Conservation (phyloP, 2,888 invertebrate species). For the Caenorhabditis drosophilae region DNA sequence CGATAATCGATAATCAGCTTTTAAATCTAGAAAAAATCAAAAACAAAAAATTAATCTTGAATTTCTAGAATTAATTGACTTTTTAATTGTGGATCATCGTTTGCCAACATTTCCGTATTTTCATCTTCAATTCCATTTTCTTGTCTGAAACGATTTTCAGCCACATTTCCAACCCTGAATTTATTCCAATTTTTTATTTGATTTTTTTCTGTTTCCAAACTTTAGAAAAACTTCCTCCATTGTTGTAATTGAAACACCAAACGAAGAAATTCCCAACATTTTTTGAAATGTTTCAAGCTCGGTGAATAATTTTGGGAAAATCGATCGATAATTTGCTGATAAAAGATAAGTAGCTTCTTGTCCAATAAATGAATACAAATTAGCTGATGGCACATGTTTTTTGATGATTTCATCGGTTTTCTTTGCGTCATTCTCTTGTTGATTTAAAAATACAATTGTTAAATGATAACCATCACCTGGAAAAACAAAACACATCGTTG, state of each 20-base stretch:
- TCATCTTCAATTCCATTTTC: slow-evolving; percentile 34
- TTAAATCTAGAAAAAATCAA: slow-evolving; percentile 26
- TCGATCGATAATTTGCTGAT: slow-evolving; percentile 26
- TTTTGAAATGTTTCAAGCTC: slow-evolving; percentile 76
- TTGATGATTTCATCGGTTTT: slow-evolving; percentile 25
- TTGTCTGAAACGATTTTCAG: slow-evolving; percentile 44
- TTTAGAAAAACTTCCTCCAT: slow-evolving; percentile 88
- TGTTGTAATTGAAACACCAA: slow-evolving; percentile 84
- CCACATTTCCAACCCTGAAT: slow-evolving; percentile 54
- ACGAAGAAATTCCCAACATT: slow-evolving; percentile 78
- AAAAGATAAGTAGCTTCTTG: slow-evolving; percentile 78
- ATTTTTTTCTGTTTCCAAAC: slow-evolving; percentile 70
- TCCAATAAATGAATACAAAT: slow-evolving; percentile 79
- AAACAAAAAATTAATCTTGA: slow-evolving; percentile 3
- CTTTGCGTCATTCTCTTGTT: slow-evolving; percentile 25
- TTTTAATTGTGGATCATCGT: slow-evolving; percentile 39
- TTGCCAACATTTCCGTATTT: slow-evolving; percentile 22
- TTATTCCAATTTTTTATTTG: background rate
- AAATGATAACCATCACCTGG: slow-evolving; percentile 84
- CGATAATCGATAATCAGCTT: slow-evolving; percentile 31
- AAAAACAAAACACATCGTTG: too few relatives aligned
- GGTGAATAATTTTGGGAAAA: slow-evolving; percentile 76
- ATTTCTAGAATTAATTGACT: slow-evolving; percentile 9
- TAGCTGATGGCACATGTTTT: slow-evolving; percentile 37
- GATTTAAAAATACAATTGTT: slow-evolving; percentile 75